These are phyloP conservation scores for Plutella xylostella DNA, from an alignment of 2,888 invertebrate species.

Conservation along the genomic window DNA sequence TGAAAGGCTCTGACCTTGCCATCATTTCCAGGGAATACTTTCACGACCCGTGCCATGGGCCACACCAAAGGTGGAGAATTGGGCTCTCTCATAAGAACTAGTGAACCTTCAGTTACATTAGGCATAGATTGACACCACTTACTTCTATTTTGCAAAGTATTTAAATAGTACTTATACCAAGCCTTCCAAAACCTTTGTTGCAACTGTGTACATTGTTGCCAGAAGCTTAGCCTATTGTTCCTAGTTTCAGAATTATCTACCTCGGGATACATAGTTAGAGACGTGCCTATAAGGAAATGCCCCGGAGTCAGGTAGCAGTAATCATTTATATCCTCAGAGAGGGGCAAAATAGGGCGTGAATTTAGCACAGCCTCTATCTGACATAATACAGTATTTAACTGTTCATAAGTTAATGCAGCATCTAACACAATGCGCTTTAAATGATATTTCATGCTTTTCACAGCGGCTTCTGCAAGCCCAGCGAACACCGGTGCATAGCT, in stretches of 20 bases:
- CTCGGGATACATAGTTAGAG: conserved; percentile 12
- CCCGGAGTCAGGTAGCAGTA: conserved; percentile 23
- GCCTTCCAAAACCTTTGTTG: conserved; percentile 13
- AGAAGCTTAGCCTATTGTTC: conserved; percentile 9
- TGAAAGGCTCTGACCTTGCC: conserved; percentile 9
- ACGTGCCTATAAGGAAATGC: conserved; percentile 24
- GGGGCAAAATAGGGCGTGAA: conserved; percentile 20
- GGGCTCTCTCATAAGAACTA: conserved; percentile 11
- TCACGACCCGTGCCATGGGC: conserved; percentile 13
- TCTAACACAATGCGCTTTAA: conserved; percentile 17
- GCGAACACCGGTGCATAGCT: conserved; percentile 23
- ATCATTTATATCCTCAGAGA: conserved; percentile 20
- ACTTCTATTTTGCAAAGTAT: conserved; percentile 8
- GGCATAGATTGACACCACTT: conserved; percentile 10
- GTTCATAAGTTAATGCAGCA: conserved; percentile 18
- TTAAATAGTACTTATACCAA: conserved; percentile 12
- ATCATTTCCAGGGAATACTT: conserved; percentile 13
- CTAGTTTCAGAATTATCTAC: conserved; percentile 6
- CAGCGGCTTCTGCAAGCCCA: conserved; percentile 24
- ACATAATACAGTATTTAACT: conserved; percentile 18
- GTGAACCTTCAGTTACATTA: conserved; percentile 11
- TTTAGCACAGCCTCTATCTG: conserved; percentile 22
- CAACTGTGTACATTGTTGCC: conserved; percentile 8
- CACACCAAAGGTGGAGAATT: conserved; percentile 10
- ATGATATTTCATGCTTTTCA: conserved; percentile 22